phyloP scores from a whole-genome alignment of 2,888 invertebrate species.

The Hyposoter didymator region DNA sequence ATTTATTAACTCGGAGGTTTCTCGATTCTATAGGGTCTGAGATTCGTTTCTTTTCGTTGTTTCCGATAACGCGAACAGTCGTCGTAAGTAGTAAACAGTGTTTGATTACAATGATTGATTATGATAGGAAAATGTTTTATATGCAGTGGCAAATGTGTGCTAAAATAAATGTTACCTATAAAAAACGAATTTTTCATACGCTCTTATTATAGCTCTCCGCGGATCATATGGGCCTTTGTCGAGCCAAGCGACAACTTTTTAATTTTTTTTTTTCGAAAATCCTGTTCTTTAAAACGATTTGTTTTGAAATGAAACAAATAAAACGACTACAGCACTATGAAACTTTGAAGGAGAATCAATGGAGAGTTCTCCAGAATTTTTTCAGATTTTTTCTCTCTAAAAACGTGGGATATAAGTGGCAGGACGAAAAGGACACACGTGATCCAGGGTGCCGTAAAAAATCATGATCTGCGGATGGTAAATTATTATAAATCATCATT shows the following conservation, averaged over 20 bases:
- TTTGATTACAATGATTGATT: slow-evolving; percentile 62
- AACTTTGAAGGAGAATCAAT: too few relatives aligned
- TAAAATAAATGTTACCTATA: slow-evolving; percentile 71
- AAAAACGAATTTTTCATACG: slow-evolving; percentile 36
- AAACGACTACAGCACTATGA: too few relatives aligned
- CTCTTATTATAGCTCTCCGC: background rate
- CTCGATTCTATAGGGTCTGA: background rate
- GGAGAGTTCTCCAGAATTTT: too few relatives aligned
- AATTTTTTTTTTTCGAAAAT: background rate
- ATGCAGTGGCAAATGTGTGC: slow-evolving; percentile 66
- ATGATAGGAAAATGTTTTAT: slow-evolving; percentile 69
- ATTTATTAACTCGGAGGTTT: slow-evolving; percentile 46
- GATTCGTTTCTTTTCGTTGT: slow-evolving; percentile 40
- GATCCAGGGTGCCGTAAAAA: too few relatives aligned
- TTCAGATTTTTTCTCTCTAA: too few relatives aligned
- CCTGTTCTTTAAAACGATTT: too few relatives aligned
- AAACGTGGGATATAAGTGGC: too few relatives aligned
- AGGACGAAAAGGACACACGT: too few relatives aligned
- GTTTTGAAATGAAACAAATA: too few relatives aligned
- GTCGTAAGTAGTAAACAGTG: slow-evolving; percentile 63
- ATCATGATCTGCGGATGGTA: too few relatives aligned
- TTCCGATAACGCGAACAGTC: slow-evolving; percentile 65
- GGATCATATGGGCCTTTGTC: too few relatives aligned
- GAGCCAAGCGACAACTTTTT: background rate
- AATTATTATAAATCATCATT: too few relatives aligned